Base-by-base conservation (phyloP, 2,113 vertebrate genomes). In the Lasiurus cinereus region DNA sequence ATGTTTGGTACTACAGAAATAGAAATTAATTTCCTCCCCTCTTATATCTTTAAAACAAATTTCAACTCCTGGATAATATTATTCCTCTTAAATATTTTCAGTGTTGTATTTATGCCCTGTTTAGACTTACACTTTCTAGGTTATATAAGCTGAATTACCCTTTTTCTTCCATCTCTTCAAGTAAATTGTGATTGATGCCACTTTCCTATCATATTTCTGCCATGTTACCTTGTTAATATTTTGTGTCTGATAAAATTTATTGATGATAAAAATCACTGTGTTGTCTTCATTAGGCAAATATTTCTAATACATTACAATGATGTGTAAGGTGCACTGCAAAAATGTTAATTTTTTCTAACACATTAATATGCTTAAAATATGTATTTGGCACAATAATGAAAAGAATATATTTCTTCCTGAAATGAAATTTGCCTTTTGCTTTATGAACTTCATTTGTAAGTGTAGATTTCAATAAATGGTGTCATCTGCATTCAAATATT, bases 291-390 rank as follows among this genome's bases (percentile, higher is more conserved):
- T 98, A 98, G 98, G 98, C 98, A 98, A 98, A 99, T 98, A 98
- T 99, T 99, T 99, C 98, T 98, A 98, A 98, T 99, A 98, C 98
- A 98, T 99, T 99, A 98, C 98, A 99, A 98, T 99, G 98, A 99
- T 98, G 98, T 99, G 98, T 99, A 99, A 98, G 99, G 99, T 99
- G 98, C 99, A 99, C 98, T 99, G 99, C 99, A 99, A 99, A 89
- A 94, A 88, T 83, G 70, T 46, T 88, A 48, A 78, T 91, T 78
- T 70, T 78, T 78, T 91, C 77, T 94, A 94, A 76, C 54, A 77
- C 0, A 43, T 83, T 59, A 78, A 72, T 83, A 59, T 92, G 84
- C 79, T 89, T 88, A 83, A 54, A 79, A 85, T 82, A 90, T 64
- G 43, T 84, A 94, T 94, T 91, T 92, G 84, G 50, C 84, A 79